Conservation (phyloP, 2,888 invertebrate species). For the Eupithecia centaureata region DNA sequence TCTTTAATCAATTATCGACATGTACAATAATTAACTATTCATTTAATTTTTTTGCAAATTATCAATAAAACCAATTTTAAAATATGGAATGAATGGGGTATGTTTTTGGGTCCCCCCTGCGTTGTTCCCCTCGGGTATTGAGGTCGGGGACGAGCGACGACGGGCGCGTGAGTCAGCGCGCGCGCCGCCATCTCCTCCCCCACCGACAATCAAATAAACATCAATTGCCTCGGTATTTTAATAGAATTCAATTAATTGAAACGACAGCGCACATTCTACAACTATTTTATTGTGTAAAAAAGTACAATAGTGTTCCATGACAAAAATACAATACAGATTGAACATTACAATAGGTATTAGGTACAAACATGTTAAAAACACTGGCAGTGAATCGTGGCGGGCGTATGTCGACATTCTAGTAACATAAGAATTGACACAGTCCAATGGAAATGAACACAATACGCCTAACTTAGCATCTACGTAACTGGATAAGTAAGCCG, state of each 20-base stretch:
- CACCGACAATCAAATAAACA: conserved; percentile 62
- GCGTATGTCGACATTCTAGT: conserved; percentile 86
- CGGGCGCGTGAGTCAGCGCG: conserved; percentile 67
- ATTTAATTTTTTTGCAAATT: conserved; percentile 80
- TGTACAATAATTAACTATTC: conserved; percentile 79
- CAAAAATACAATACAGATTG: conserved; percentile 48
- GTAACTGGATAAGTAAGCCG: conserved; percentile 63
- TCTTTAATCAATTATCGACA: conserved; percentile 81
- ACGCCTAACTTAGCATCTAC: conserved; percentile 59
- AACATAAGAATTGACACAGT: conserved; percentile 87
- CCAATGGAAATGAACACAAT: conserved; percentile 79
- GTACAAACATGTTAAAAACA: conserved; percentile 61
- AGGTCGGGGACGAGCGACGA: too few species aligned
- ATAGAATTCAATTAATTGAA: conserved; percentile 80
- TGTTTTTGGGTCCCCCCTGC: conserved; percentile 55
- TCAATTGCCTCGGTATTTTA: conserved; percentile 77
- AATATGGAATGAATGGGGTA: conserved; percentile 68
- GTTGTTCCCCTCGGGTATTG: conserved; percentile 52
- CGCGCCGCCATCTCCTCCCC: conserved; percentile 53
- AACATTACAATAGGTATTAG: conserved; percentile 52
- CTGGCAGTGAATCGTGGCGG: conserved; percentile 79
- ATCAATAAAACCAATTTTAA: conserved; percentile 83
- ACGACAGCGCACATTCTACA: conserved; percentile 75
- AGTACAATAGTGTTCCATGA: conserved; percentile 71
- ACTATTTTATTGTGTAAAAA: conserved; percentile 81